A percentile compares a stretch with the other conserved stretches of the same genome.
phyloP scores from a whole-genome alignment of 2,797 vertebrate genomes.

The Labeo calbasu region DNA sequence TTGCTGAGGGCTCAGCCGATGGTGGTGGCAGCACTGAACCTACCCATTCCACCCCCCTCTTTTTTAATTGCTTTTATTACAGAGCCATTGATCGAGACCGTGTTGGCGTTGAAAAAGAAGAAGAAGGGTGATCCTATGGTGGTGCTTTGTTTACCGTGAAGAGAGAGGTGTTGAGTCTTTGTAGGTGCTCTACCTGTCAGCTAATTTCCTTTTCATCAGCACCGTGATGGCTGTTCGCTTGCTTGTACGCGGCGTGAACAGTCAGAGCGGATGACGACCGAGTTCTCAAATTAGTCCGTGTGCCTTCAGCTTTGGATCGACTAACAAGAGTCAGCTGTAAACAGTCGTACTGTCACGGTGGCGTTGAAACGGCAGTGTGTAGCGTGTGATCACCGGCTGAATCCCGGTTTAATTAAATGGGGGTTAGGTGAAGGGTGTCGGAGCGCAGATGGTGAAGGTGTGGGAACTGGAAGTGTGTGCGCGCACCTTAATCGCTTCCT shows the following conservation, averaged over 20 bases:
- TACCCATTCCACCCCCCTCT: background rate
- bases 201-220: constrained; percentile 22
- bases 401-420: constrained; percentile 62
- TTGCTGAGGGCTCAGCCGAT: constrained; percentile 39
- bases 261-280: background rate
- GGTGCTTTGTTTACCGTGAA: constrained; percentile 2
- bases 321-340: constrained; percentile 39
- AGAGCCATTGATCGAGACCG: constrained; percentile 18
- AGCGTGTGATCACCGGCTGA: constrained; percentile 47
- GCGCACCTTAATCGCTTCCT: constrained; percentile 49
- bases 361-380: constrained; percentile 33
- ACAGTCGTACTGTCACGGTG: constrained; percentile 34
- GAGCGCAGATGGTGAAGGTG: constrained; percentile 45
- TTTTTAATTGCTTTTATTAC: constrained; percentile 47
- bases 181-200: constrained; percentile 18
- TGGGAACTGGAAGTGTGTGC: constrained; percentile 45
- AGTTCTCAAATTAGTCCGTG: constrained; percentile 21
- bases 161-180: constrained; percentile 30
- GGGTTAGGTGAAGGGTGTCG: constrained; percentile 39
- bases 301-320: constrained; percentile 18
- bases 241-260: background rate
- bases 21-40: constrained; percentile 32
- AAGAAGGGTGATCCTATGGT: constrained; percentile 6
- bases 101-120: constrained; percentile 12
- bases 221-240: background rate